These are phyloP conservation scores for Dermatemys mawii DNA, from an alignment of 2,113 vertebrate species.

Conservation along the genomic window DNA sequence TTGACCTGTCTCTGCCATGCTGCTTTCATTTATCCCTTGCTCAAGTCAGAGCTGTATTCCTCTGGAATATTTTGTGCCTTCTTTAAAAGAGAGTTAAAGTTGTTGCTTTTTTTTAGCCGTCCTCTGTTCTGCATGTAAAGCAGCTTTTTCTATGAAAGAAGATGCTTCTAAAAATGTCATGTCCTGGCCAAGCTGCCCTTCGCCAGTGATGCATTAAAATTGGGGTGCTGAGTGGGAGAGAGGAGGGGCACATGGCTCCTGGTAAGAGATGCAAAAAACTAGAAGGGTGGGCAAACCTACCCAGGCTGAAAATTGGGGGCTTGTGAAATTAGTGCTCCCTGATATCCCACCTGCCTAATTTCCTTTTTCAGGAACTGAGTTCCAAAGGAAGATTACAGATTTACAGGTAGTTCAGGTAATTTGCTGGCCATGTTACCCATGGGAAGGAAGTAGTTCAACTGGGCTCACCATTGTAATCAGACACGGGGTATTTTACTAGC, in stretches of 20 bases:
- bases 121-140: fast-evolving
- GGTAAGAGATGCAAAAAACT: not conserved
- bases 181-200: not conserved
- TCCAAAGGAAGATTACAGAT: conserved; percentile 54
- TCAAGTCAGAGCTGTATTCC: not conserved
- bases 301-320: not conserved
- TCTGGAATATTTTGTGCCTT: conserved; percentile 51
- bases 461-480: conserved; percentile 55
- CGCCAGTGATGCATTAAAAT: not conserved
- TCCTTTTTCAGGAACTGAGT: conserved; percentile 27
- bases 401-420: conserved; percentile 68
- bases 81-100: not conserved
- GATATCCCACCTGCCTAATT: conserved; percentile 15
- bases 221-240: not conserved
- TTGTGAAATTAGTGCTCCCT: not conserved
- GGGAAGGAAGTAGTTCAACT: conserved; percentile 65
- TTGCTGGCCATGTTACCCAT: conserved; percentile 51
- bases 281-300: fast-evolving
- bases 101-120: not conserved
- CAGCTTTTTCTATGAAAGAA: fast-evolving
- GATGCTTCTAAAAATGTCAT: not conserved
- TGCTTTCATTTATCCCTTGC: conserved; percentile 72
- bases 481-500: conserved; percentile 53
- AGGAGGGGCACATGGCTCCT: not conserved
- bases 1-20: conserved; percentile 69